Evolutionary conservation across 2,113 vertebrate genomes (phyloP), one percentile per base, ranked within the genome.

Genomic region (Aythya baeri): DNA sequence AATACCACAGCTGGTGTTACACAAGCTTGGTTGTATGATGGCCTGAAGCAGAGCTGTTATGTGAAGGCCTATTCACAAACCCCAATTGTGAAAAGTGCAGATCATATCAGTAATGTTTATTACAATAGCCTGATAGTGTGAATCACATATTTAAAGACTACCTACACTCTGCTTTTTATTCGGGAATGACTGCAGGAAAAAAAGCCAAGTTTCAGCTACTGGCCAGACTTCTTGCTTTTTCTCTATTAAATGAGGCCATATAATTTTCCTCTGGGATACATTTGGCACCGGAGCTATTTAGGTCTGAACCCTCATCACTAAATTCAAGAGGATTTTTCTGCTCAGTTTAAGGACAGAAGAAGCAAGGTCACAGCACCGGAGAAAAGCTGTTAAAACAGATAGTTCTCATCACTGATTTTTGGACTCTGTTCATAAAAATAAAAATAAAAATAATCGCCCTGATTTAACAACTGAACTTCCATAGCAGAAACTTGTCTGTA

Each of bases 221-320:
- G 85, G 87, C 85, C 86, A 86, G 63, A 82, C 81, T 94, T 89
- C 89, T 71, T 95, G 85, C 75, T 71, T 95, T 86, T 89, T 91
- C 76, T 86, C 90, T 89, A 81, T 92, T 95, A 96, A 97, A 96
- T 84, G 90, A 94, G 73, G 86, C 88, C 71, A 76, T 96, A 89
- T 85, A 88, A 87, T 90, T 92, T 95, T 95, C 93, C 94, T 92
- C 75, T 79, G 94, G 95, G 93, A 95, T 72, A 59, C 88, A 89
- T 93, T 94, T 94, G 86, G 92, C 86, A 92, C 58, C 66, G 55
- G 75, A 85, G 91, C 83, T 93, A 82, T 91, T 94, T 93, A 93
- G 80, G 86, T 78, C 80, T 84, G 83, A 94, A 92, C 62, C 83
- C 79, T 88, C 76, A 86, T 86, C 94, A 93, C 80, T 76, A 86